Base-by-base conservation (phyloP, 2,797 vertebrate species). In the Siniperca scherzeri region DNA sequence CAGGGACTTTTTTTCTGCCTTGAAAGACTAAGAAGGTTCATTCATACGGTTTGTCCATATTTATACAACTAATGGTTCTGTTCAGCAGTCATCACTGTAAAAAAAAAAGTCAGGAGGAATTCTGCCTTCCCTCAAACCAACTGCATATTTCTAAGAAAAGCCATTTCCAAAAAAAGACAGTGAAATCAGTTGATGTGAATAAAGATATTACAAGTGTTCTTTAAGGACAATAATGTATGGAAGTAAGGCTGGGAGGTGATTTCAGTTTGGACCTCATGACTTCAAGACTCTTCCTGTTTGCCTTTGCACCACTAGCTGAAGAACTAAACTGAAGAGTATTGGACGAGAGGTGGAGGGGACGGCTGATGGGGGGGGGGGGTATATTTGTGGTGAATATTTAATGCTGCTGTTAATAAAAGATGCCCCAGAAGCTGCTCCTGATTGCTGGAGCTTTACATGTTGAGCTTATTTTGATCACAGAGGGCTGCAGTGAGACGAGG, bases 321-420 rank as follows among this genome's bases (percentile, higher is more conserved):
- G 83, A 70, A 38, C 36, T 75, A 22, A 38, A 16, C 36, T 75
- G 25, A 38, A 16, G 78, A 71, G 65, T 67, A 27, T 3, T 78
- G 74, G 70, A 53, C 0, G 25, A 25, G 87, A 83, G 75, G 76
- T 70, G 74, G 75, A 60, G 59, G 79, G 74, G 71, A 75, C 48
- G 44, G 77, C 68, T 77, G 89, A 81, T 61, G 48, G 52, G 16
- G 50, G 16, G 42, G 22, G 62, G 16, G 70, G 55, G 77, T 70
- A 33, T 7, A 79, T 30, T 30, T 30, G 30, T 30, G 65, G 84
- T 96, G 87, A 95, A 96, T 94, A 87, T 95, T 95, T 95, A 89
- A 96, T 92, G 83, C 57, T 44, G 62, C 78, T 73, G 78, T 95
- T 95, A 95, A 96, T 96, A 95, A 96, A 95, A 95, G 74, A 96